phyloP scores from a whole-genome alignment of 2,888 invertebrate species.

The Erebia palarica region DNA sequence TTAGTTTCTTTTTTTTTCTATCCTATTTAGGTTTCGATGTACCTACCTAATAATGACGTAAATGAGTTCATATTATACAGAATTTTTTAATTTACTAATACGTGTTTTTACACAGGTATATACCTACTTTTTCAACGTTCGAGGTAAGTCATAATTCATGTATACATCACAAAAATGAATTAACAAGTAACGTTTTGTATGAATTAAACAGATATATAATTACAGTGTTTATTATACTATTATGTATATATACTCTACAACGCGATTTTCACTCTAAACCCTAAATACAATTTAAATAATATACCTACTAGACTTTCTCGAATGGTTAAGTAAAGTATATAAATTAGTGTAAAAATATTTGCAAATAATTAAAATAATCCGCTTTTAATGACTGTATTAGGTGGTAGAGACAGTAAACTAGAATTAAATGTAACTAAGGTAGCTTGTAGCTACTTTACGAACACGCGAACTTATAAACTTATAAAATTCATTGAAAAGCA shows the following conservation, averaged over 20 bases:
- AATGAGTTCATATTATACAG: too few species aligned
- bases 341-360: not conserved
- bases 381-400: not conserved
- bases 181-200: too few species aligned
- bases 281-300: not conserved
- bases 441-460: not conserved
- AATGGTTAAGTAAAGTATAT: not conserved
- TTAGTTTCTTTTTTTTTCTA: too few species aligned
- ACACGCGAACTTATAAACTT: not conserved
- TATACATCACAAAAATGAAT: too few species aligned
- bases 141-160: too few species aligned
- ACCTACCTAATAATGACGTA: too few species aligned
- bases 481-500: not conserved
- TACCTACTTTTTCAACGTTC: too few species aligned
- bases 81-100: too few species aligned
- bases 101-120: too few species aligned
- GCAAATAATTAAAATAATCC: not conserved
- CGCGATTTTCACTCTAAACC: not conserved
- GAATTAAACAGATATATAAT: too few species aligned
- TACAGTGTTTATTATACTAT: not conserved
- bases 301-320: too few species aligned
- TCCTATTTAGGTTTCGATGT: too few species aligned
- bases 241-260: not conserved
- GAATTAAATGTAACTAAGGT: not conserved
- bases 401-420: not conserved